Base-by-base conservation (phyloP, 2,888 invertebrate genomes). In the Nycteola revayana region DNA sequence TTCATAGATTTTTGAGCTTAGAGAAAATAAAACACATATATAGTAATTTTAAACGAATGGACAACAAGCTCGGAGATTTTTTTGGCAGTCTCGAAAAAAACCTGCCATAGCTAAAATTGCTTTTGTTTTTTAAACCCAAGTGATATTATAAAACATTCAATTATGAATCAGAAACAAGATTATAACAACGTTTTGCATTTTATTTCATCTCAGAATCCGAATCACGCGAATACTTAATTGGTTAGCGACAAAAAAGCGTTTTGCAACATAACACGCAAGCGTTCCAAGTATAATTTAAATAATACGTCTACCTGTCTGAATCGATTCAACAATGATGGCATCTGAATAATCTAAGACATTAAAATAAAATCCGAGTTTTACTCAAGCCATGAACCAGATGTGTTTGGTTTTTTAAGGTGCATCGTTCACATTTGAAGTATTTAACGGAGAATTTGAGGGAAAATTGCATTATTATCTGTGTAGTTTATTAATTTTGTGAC, bases 191-290 rank as follows among this genome's bases (percentile, higher is more conserved):
- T 47, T 49, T 55, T 39, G 49, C 40, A 37, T 60, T 63, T 60
- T 58, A 51, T 59, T 49, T 47, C 49, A 64, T 59, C 65, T 56
- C 51, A 62, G 71, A 74, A 73, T 73, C 75, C 64, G 73, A 74
- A 83, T 79, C 86, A 85, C 83, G 85, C 84, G 61, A 85, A 66
- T 68, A 49, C 55, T 64, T 77, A 83, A 83, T 82, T 82, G 79
- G 71, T 68, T 63, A 73, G 59, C 64, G 75, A 80, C 76, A 84
- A 86, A 87, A 84, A 86, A 82, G 54, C 66, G 45, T 69, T 81
- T 72, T 66, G 75, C 72, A 77, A 68, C 67, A 69, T 60, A 65
- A 71, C 85, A 87, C 83, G 86, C 86, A 57, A 79, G 49, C 63
- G 48, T 43, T 53, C 51, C 49, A 53, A 63, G 61, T 66, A 65